These are phyloP conservation scores for Rhodeus uyekii DNA, from an alignment of 2,797 vertebrate species.

Conservation along the genomic window DNA sequence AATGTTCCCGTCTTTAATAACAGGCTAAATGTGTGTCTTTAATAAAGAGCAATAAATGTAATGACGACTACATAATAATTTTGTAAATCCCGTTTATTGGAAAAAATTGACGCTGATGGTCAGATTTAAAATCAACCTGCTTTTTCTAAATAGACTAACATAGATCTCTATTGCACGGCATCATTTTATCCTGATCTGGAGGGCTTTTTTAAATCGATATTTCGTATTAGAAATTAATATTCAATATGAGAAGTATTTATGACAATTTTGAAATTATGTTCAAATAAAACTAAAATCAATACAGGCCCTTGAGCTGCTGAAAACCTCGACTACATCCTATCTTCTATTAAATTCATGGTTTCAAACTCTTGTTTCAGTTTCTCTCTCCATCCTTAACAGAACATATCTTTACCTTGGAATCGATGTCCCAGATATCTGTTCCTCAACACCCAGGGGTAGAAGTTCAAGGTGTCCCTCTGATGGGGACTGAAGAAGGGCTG, in stretches of 20 bases:
- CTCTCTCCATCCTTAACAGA: not conserved
- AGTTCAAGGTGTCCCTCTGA: conserved; percentile 78
- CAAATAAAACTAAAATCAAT: not conserved
- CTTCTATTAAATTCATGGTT: not conserved
- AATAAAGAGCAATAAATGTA: too few relatives aligned
- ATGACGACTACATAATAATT: not conserved
- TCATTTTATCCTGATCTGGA: not conserved
- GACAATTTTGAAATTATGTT: not conserved
- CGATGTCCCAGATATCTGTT: conserved; percentile 80
- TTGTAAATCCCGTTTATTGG: not conserved
- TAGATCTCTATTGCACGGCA: not conserved
- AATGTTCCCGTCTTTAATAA: not conserved
- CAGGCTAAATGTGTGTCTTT: not conserved
- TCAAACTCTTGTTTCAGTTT: not conserved
- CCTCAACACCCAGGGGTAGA: conserved; percentile 82
- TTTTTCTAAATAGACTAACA: not conserved
- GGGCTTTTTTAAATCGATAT: not conserved
- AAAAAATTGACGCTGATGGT: not conserved
- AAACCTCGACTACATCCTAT: not conserved
- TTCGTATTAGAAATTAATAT: not conserved
- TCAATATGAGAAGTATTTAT: not conserved
- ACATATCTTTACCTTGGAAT: conserved; percentile 70
- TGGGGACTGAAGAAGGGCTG: conserved; percentile 79
- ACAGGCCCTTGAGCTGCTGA: too few relatives aligned
- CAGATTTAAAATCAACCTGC: not conserved